Conservation (phyloP, 2,113 vertebrate genomes). For the Anser brachyrhynchus region DNA sequence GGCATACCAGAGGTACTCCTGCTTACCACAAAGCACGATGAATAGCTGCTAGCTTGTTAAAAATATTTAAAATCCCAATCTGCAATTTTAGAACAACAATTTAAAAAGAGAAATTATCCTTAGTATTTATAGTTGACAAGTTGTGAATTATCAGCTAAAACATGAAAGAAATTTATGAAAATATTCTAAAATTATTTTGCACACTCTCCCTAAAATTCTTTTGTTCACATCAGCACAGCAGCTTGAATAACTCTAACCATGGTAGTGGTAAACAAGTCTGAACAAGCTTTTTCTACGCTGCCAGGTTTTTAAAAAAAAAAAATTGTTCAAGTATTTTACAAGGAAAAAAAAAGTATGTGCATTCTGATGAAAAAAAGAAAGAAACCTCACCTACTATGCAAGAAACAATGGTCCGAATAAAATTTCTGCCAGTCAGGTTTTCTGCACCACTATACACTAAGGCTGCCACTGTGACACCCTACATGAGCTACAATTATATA, state of each 20-base stretch:
- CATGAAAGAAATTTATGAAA: not conserved
- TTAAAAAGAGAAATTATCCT: not conserved
- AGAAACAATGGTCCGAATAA: not conserved
- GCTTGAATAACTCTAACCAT: not conserved
- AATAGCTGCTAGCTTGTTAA: not conserved
- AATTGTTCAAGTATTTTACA: not conserved
- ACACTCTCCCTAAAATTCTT: not conserved
- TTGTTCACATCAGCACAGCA: not conserved
- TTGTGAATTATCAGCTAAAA: not conserved
- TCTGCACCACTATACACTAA: not conserved
- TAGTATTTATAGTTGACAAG: not conserved
- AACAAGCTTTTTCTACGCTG: not conserved
- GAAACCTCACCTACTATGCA: rapidly evolving
- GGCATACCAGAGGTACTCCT: not conserved
- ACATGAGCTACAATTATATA: not conserved
- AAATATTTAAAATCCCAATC: not conserved
- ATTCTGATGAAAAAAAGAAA: not conserved
- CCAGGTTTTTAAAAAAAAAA: not conserved
- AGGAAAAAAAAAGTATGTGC: rapidly evolving
- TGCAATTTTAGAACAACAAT: not conserved
- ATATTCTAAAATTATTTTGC: not conserved
- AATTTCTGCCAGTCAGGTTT: not conserved
- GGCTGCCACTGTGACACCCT: not conserved
- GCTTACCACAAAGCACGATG: not conserved
- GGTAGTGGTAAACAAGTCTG: not conserved